phyloP scores from a whole-genome alignment of 2,113 vertebrate genomes.

The Anguilla japonica region DNA sequence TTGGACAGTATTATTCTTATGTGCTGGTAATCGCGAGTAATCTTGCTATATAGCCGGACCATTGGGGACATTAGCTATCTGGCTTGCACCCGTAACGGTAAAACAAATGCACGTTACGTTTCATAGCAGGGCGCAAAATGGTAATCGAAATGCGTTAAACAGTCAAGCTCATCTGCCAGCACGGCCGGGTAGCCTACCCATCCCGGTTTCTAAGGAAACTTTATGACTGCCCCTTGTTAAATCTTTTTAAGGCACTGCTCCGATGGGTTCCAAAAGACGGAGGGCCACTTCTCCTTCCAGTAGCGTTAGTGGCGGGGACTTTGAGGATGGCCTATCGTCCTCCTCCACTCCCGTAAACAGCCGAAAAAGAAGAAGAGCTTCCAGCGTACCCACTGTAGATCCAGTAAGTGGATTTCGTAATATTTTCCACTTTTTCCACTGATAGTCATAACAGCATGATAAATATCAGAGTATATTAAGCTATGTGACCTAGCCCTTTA shows the following conservation, averaged over 20 bases:
- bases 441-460: no score
- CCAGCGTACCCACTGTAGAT: constrained; percentile 87
- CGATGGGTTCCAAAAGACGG: constrained; percentile 90
- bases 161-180: not conserved
- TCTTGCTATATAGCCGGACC: no score
- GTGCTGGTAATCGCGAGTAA: no score
- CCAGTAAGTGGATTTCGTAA: constrained; percentile 74
- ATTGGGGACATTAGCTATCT: no score
- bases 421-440: not conserved
- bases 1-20: no score
- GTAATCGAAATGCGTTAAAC: not conserved
- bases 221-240: not conserved
- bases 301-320: constrained; percentile 89
- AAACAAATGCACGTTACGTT: not conserved
- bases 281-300: constrained; percentile 95
- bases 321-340: constrained; percentile 83
- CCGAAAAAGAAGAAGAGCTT: constrained; percentile 84
- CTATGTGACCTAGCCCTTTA: not conserved
- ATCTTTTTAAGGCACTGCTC: constrained; percentile 49
- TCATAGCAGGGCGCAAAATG: not conserved
- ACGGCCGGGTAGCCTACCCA: not conserved
- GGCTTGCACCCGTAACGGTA: no score
- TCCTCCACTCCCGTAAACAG: constrained; percentile 83
- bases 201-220: not conserved
- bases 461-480: not conserved